Evolutionary conservation across 2,113 vertebrate species (phyloP).

Genomic region (Lathamus discolor): DNA sequence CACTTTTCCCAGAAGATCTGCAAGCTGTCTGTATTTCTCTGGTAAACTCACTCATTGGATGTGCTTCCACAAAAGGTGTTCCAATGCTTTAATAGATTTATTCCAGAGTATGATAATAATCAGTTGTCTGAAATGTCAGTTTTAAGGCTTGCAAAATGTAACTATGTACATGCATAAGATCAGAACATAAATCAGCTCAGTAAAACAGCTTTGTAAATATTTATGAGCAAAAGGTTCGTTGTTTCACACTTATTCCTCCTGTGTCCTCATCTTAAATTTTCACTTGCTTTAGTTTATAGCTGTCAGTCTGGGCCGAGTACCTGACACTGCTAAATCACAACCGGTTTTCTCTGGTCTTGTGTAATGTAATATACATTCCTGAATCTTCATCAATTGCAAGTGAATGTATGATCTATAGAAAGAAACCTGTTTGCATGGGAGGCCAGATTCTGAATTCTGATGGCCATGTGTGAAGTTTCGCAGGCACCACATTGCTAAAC

Average conservation of each 20-base stretch:
- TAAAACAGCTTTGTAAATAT: conserved; percentile 37
- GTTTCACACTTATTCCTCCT: neutral
- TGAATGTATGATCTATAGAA: neutral
- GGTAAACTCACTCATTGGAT: neutral
- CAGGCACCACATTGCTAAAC: neutral
- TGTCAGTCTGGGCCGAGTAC: neutral
- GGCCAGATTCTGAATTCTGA: neutral
- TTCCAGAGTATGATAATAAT: conserved; percentile 2
- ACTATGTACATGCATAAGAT: neutral
- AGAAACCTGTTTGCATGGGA: neutral
- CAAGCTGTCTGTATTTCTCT: neutral
- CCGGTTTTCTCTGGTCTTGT: neutral
- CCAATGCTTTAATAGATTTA: conserved; percentile 35
- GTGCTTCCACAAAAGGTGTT: conserved; percentile 7
- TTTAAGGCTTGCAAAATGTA: conserved; percentile 43
- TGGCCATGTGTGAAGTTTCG: neutral
- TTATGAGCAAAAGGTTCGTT: conserved; percentile 3
- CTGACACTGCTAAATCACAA: conserved; percentile 13
- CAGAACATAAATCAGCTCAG: conserved; percentile 25
- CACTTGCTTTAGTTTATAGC: conserved; percentile 11
- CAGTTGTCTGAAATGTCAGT: neutral
- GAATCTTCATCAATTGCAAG: conserved; percentile 29
- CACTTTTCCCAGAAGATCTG: neutral
- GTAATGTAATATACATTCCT: neutral
- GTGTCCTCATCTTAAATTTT: neutral